phyloP scores from a whole-genome alignment of 2,797 vertebrate species.

The Fistularia tabacaria region DNA sequence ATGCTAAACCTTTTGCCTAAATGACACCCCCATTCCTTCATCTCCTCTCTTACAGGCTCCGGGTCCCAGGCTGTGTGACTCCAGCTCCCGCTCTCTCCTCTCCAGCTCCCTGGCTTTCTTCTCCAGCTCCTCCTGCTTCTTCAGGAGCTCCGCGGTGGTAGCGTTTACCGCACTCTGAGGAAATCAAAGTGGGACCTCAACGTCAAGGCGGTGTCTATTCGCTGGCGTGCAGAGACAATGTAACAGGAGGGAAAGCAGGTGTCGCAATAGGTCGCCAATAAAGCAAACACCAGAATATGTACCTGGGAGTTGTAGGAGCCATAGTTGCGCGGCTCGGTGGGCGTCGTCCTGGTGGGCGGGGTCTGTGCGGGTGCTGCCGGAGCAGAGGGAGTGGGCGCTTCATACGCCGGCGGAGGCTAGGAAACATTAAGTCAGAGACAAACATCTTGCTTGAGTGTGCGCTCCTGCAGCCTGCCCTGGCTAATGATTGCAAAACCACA shows the following conservation, averaged over 20 bases:
- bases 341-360: conserved; percentile 79
- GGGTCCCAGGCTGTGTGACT: conserved; percentile 79
- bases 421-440: conserved; percentile 6
- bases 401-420: conserved; percentile 72
- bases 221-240: background rate
- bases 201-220: background rate
- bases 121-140: conserved; percentile 93
- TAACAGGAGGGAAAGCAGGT: background rate
- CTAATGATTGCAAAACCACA: background rate
- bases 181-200: conserved; percentile 2
- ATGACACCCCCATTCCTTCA: background rate
- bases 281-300: conserved; percentile 4
- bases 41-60: conserved; percentile 71
- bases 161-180: conserved; percentile 64
- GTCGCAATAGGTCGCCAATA: background rate
- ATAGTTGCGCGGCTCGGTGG: conserved; percentile 88
- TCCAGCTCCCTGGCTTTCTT: conserved; percentile 90
- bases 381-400: conserved; percentile 61
- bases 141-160: conserved; percentile 85
- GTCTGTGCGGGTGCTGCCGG: conserved; percentile 62
- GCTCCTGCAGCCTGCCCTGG: background rate
- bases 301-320: conserved; percentile 91
- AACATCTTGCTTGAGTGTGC: background rate
- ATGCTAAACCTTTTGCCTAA: background rate
- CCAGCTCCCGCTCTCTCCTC: conserved; percentile 87